Evolutionary conservation across 2,113 vertebrate genomes (phyloP).

Genomic region (Brienomyrus longianalis): DNA sequence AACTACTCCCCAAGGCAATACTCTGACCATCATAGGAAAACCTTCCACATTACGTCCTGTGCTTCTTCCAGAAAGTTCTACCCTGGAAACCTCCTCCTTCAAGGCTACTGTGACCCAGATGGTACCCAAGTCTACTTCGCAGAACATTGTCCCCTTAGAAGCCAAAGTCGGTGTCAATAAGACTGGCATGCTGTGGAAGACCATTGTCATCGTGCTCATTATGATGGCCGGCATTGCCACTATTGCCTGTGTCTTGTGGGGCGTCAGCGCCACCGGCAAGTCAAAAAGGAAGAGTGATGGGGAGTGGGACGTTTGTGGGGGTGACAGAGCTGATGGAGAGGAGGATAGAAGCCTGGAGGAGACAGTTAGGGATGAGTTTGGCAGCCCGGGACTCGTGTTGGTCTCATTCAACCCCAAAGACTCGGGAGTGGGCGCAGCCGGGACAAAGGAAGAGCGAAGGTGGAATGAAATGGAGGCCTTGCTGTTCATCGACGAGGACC

Average conservation of each 20-base stretch:
- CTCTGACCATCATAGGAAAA: not conserved
- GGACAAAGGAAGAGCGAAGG: conserved; percentile 32
- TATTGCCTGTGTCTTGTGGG: not conserved
- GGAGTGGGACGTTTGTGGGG: not conserved
- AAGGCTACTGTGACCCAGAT: not conserved
- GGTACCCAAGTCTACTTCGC: not conserved
- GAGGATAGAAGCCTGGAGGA: not conserved
- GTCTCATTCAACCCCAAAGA: not conserved
- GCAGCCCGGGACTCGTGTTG: not conserved
- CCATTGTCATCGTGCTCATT: not conserved
- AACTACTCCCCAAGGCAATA: not conserved
- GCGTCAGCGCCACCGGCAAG: conserved; percentile 10
- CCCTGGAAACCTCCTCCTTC: not conserved
- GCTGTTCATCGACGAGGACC: conserved; percentile 39
- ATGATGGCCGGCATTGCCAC: not conserved
- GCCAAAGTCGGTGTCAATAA: not conserved
- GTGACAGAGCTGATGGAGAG: not conserved
- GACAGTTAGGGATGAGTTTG: not conserved
- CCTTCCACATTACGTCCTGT: not conserved
- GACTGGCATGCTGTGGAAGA: not conserved
- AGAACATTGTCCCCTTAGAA: not conserved
- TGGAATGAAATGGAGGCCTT: conserved; percentile 38
- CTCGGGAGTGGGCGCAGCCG: conserved; percentile 21
- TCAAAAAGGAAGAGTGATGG: conserved; percentile 22
- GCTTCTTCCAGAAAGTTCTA: not conserved